Percentiles rank a stretch among this genome's conserved stretches.
phyloP scores from a whole-genome alignment of 2,797 vertebrate genomes.

The Enteromius argenteus region DNA sequence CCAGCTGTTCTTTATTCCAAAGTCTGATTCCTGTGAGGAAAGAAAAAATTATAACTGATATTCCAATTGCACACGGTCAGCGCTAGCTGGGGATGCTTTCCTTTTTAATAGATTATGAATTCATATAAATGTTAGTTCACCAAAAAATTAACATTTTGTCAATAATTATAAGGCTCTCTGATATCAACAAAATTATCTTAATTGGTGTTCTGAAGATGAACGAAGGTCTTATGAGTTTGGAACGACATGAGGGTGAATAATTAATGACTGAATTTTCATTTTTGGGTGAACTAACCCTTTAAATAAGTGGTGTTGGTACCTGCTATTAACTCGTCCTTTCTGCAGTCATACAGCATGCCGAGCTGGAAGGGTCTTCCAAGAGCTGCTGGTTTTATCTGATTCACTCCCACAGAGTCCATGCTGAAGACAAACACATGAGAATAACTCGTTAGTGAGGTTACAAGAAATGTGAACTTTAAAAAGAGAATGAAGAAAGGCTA shows the following conservation, averaged over 20 bases:
- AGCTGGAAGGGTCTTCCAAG: neutral
- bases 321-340: neutral
- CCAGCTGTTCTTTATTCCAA: neutral
- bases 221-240: too few species aligned
- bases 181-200: too few species aligned
- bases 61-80: neutral
- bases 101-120: neutral
- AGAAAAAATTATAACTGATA: neutral
- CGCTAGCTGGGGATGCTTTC: neutral
- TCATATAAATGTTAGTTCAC: too few species aligned
- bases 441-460: neutral
- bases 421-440: neutral
- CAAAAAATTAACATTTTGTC: too few species aligned
- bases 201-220: too few species aligned
- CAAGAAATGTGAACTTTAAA: neutral
- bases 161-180: too few species aligned
- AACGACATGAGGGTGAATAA: too few species aligned
- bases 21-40: neutral
- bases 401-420: neutral
- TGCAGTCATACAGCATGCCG: constrained; percentile 2
- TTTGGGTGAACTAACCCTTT: too few species aligned
- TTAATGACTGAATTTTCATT: too few species aligned
- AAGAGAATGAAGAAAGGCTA: too few species aligned
- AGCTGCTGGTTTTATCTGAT: neutral
- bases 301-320: neutral